phyloP scores from a whole-genome alignment of 23 tunicate species.

The Diplosoma virens region DNA sequence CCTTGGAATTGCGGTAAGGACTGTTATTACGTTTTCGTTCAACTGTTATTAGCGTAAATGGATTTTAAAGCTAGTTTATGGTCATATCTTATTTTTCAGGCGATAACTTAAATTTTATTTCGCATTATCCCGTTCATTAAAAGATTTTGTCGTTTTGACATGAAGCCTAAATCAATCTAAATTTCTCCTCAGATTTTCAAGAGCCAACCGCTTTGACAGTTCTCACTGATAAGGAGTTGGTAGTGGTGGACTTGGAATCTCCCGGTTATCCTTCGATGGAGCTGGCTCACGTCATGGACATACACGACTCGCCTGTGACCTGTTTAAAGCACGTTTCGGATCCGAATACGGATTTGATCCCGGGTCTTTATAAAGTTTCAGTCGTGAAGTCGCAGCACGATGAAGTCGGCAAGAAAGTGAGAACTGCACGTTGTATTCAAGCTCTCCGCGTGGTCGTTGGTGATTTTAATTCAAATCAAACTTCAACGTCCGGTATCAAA shows the following conservation, averaged over 20 bases:
- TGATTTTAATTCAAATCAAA: no score
- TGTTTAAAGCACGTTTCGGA: constrained; percentile 64
- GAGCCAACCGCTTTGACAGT: constrained; percentile 70
- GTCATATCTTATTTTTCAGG: no score
- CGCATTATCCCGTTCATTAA: no score
- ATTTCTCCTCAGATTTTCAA: constrained; percentile 38
- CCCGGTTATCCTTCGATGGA: constrained; percentile 73
- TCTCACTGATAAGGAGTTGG: constrained; percentile 64
- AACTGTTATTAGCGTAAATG: no score
- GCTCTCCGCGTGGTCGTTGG: no score
- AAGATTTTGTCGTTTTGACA: no score
- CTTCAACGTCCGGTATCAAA: no score
- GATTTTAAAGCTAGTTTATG: no score
- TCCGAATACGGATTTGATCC: constrained; percentile 36
- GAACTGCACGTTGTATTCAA: no score
- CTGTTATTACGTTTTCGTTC: no score
- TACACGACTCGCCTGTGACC: constrained; percentile 87
- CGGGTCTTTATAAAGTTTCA: constrained; percentile 34
- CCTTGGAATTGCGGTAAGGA: constrained; percentile 65
- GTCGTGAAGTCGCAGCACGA: constrained; percentile 14
- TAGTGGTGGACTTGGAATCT: constrained; percentile 67
- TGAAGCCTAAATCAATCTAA: not conserved
- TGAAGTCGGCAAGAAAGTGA: constrained; percentile 10
- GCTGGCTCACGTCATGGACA: constrained; percentile 63
- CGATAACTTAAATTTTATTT: no score